Percentiles rank a stretch among this genome's conserved stretches.
These are phyloP conservation scores for Orbicella faveolata DNA, from an alignment of 64 coral and sea anemone species.

Conservation along the genomic window DNA sequence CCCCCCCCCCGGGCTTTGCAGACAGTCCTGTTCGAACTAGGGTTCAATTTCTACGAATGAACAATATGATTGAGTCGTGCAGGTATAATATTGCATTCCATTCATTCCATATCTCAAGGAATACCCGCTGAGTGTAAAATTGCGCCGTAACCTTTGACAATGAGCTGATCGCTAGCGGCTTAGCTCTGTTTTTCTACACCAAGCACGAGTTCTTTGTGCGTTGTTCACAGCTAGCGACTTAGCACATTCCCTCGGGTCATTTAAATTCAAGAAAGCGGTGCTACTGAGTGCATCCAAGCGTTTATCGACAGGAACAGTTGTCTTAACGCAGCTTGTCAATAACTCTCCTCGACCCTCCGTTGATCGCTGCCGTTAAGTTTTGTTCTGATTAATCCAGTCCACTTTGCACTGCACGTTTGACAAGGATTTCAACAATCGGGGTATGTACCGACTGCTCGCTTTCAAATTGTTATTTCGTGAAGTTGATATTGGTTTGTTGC, in stretches of 20 bases:
- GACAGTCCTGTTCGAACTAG: too few relatives aligned
- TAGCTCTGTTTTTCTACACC: background rate
- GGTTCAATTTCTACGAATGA: background rate
- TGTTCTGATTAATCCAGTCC: background rate
- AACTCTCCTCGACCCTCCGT: too few relatives aligned
- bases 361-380: background rate
- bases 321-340: background rate
- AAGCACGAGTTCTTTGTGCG: background rate
- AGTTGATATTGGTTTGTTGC: constrained; percentile 3
- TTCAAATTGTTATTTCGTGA: background rate
- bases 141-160: constrained; percentile 34
- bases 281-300: background rate
- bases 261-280: constrained; percentile 18
- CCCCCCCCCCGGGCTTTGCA: too few relatives aligned
- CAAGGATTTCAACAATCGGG: background rate
- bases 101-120: constrained; percentile 20
- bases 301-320: background rate
- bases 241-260: constrained; percentile 15
- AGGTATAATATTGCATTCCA: constrained; percentile 18
- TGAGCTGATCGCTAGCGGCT: background rate
- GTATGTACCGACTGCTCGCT: constrained; percentile 19
- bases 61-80: constrained; percentile 4
- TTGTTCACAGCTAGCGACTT: background rate
- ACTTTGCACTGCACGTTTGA: background rate
- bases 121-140: constrained; percentile 34